phyloP scores from a whole-genome alignment of 2,797 vertebrate genomes.

The Tokudaia tokunoshimensis region DNA sequence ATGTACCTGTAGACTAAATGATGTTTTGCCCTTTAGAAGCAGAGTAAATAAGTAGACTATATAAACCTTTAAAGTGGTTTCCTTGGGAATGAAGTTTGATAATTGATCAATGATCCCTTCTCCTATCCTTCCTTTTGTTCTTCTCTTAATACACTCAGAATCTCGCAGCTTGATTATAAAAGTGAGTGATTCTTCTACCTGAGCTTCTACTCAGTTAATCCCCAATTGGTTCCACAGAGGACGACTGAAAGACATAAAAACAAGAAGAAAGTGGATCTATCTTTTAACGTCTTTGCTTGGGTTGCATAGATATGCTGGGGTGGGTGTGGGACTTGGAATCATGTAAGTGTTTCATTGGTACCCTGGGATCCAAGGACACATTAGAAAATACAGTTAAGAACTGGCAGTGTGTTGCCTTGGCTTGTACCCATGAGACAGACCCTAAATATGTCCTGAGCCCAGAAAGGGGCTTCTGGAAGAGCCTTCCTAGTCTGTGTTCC shows the following conservation, averaged over 20 bases:
- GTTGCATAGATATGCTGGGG: neutral
- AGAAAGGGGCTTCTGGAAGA: neutral
- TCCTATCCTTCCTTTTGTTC: neutral
- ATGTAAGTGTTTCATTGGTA: neutral
- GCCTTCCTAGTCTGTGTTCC: neutral
- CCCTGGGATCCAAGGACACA: neutral
- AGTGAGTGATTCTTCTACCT: neutral
- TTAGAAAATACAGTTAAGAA: neutral
- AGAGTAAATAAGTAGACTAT: neutral
- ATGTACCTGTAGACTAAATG: neutral
- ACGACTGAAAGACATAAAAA: neutral
- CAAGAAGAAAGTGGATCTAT: neutral
- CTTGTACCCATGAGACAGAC: neutral
- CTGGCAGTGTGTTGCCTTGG: rapidly evolving
- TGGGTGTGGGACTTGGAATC: neutral
- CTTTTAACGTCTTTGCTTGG: neutral
- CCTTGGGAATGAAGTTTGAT: neutral
- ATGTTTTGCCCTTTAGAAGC: neutral
- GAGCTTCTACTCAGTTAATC: neutral
- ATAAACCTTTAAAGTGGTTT: neutral
- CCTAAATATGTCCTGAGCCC: neutral
- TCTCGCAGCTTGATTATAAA: neutral
- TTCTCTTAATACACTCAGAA: neutral
- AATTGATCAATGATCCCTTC: neutral
- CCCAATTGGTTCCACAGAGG: neutral